Conservation (phyloP, 2,888 invertebrate genomes). For the Xanthia icteritia region DNA sequence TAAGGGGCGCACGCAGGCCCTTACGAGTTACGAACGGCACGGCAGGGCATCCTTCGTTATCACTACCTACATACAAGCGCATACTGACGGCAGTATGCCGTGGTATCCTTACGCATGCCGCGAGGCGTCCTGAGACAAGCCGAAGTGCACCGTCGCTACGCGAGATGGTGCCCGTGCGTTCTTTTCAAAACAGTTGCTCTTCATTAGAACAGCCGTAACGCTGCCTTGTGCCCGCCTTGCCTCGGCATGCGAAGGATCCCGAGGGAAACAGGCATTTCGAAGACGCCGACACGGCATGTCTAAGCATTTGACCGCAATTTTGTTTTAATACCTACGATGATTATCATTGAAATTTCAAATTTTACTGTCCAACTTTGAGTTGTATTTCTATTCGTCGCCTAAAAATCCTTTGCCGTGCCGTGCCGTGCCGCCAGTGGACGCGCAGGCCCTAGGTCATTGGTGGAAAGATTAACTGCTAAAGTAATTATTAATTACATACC, state of each 20-base stretch:
- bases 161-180: neutral
- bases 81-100: neutral
- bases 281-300: neutral
- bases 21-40: neutral
- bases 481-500: slow-evolving; percentile 80
- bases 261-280: neutral
- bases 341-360: neutral
- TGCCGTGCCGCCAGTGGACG: neutral
- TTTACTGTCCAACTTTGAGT: neutral
- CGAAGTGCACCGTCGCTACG: neutral
- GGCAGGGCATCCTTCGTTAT: neutral
- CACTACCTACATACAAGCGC: neutral
- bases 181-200: neutral
- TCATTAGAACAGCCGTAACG: neutral
- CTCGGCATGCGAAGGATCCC: neutral
- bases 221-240: neutral
- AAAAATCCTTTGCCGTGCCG: neutral
- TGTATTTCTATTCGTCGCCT: neutral
- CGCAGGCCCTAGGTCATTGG: neutral
- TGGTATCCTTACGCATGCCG: neutral
- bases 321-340: neutral
- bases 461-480: neutral
- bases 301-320: neutral
- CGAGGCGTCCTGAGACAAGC: neutral
- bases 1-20: too few relatives aligned